Evolutionary conservation across 2,888 invertebrate species (phyloP).

Genomic region (Himalopsyche kuldschensis): DNA sequence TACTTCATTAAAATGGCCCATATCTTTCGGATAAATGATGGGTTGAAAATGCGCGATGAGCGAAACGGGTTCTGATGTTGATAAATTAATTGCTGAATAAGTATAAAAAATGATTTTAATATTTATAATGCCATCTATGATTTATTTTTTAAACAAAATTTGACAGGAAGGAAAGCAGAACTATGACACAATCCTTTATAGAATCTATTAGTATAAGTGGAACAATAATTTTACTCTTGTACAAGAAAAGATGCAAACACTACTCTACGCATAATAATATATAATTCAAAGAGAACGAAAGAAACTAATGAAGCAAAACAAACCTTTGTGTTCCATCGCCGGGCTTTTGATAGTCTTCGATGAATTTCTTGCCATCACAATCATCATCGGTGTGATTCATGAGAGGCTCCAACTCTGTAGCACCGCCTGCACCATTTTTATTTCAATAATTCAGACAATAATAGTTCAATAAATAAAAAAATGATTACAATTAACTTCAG

Average conservation of each 20-base stretch:
- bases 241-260: neutral
- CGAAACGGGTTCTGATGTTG: no score
- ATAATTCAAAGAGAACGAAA: neutral
- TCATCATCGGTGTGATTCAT: slow-evolving; percentile 68
- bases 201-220: no score
- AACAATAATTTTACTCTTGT: neutral
- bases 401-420: slow-evolving; percentile 74
- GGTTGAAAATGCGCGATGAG: no score
- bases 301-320: neutral
- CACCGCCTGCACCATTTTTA: slow-evolving; percentile 48
- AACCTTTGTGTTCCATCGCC: slow-evolving; percentile 48
- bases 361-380: slow-evolving; percentile 53
- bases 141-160: no score
- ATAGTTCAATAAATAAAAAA: neutral
- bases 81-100: no score
- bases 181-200: no score
- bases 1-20: no score
- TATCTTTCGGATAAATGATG: no score
- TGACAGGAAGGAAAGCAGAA: no score
- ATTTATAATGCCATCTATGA: no score
- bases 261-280: neutral
- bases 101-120: no score
- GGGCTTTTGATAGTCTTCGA: slow-evolving; percentile 58
- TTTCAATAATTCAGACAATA: slow-evolving; percentile 40
- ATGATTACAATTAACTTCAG: no score